A percentile compares a stretch with the other conserved stretches of the same genome.
phyloP scores from a whole-genome alignment of 92 coral and sea anemone species.

The Anthopleura xanthogrammica region DNA sequence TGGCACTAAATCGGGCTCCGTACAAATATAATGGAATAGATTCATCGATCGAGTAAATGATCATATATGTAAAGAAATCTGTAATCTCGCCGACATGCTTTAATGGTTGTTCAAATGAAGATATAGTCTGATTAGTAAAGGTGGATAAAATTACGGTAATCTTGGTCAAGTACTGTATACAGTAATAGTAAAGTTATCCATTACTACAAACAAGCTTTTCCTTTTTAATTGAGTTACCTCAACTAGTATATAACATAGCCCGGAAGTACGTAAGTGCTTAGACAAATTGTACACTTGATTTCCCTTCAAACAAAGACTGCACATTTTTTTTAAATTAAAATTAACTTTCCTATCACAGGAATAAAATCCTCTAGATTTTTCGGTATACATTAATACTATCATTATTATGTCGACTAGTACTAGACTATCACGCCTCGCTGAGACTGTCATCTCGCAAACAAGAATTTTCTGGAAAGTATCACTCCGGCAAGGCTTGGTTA shows the following conservation, averaged over 20 bases:
- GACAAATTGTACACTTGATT: background rate
- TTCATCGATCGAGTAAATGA: background rate
- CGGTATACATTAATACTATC: no score
- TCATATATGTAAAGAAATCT: background rate
- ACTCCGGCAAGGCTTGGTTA: no score
- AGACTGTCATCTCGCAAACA: no score
- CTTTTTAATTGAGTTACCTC: background rate
- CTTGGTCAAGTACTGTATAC: background rate
- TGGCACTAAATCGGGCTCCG: no score
- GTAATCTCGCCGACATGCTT: background rate
- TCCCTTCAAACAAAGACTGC: background rate
- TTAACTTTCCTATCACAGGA: background rate
- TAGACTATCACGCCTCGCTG: no score
- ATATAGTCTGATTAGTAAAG: background rate
- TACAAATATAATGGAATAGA: no score
- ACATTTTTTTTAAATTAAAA: background rate
- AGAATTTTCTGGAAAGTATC: no score
- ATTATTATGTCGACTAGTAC: no score
- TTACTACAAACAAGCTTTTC: slow-evolving; percentile 1
- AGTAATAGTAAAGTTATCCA: background rate
- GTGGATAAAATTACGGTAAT: background rate
- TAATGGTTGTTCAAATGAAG: slow-evolving; percentile 1
- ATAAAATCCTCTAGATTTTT: background rate
- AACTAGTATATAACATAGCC: background rate
- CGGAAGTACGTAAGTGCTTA: background rate